These are phyloP conservation scores for Tympanuchus pallidicinctus DNA, from an alignment of 2,113 vertebrate genomes.

Conservation along the genomic window DNA sequence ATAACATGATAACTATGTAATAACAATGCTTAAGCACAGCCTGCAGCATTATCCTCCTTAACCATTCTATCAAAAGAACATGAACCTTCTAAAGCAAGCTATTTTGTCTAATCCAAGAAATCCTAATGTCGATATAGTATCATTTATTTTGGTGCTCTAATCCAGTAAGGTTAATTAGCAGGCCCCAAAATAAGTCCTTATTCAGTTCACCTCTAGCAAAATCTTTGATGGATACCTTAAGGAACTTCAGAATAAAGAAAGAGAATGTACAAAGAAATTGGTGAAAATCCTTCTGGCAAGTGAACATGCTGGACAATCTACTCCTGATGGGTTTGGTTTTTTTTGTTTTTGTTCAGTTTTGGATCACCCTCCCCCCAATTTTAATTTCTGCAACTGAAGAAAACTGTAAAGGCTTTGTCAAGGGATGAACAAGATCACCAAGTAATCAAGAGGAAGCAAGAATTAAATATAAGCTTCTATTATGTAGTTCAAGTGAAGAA, in stretches of 20 bases:
- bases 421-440: not conserved
- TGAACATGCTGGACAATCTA: not conserved
- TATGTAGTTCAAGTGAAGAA: not conserved
- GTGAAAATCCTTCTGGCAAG: not conserved
- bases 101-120: not conserved
- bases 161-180: not conserved
- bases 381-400: not conserved
- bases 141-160: not conserved
- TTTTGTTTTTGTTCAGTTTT: not conserved
- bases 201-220: not conserved
- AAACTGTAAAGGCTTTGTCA: not conserved
- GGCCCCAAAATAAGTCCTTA: not conserved
- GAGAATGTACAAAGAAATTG: not conserved
- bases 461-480: not conserved
- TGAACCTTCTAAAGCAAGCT: not conserved
- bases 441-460: not conserved
- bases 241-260: not conserved
- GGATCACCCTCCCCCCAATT: not conserved
- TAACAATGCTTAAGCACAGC: not conserved
- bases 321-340: not conserved
- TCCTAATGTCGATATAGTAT: not conserved
- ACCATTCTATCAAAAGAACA: not conserved
- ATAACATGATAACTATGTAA: not conserved
- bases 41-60: not conserved
- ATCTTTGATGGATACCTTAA: not conserved